Base-by-base conservation (phyloP, 2,797 vertebrate genomes). In the Micrastur ruficollis region DNA sequence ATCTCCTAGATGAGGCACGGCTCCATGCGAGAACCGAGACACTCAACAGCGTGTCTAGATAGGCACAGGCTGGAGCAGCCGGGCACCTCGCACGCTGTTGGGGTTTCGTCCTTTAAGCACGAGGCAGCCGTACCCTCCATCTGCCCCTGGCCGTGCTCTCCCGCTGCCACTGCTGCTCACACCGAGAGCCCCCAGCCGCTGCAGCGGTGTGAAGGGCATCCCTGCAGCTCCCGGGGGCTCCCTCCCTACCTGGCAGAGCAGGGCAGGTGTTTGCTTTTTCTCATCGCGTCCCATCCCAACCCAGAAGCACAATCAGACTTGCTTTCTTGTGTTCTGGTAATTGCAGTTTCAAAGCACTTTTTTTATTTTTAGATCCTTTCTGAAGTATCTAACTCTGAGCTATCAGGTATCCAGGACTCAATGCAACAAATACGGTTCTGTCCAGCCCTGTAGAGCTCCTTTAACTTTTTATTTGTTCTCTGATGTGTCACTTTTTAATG, bases 51-150 rank as follows among this genome's bases (percentile, higher is more conserved):
- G 2, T 17, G 65, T 52, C 38, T 5, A 18, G 72, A 38, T 11
- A 32, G 76, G 58, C 40, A 14, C 27, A 12, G 26, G 66, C 50
- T 2, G 1, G 42, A 20, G 73, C 4, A 0, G 29, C 73, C 1
- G 1, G 22, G 12, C 6, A 4, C 62, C 62, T 34, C 5, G 4
- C 66, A 6, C 4, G 1, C 12, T 17, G 31, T 5, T 15, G 61
- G 8, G 27, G 21, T 7, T 44, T 10, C n/a, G 10, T 34, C 67
- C 27, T 9, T 16, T n/a, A 4, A 27, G 31, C 49, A 27, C 3
- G 11, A 50, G 66, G 27, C 52, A 38, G 56, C 63, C 44, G 49
- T 71, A 32, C 34, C 47, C 42, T 34, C n/a, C 2, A 0, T 2
- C 55, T 26, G 47, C 50, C 3, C 11, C 56, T 19, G 25, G 1